These are phyloP conservation scores for Anser brachyrhynchus DNA, from an alignment of 2,113 vertebrate species.

Conservation along the genomic window DNA sequence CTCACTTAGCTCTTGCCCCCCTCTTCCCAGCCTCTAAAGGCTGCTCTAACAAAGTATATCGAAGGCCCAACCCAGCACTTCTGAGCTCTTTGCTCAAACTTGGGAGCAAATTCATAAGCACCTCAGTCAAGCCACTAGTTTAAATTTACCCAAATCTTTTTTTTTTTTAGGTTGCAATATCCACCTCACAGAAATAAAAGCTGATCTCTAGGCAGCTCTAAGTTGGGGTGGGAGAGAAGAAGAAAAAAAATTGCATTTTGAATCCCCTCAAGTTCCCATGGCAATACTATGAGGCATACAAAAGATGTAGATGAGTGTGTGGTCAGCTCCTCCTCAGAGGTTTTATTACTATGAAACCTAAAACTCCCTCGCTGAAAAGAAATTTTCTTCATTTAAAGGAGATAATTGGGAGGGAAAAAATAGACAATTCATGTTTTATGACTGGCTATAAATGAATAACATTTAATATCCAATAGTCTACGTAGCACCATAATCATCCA, in stretches of 20 bases:
- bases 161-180: background rate
- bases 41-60: background rate
- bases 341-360: constrained; percentile 63
- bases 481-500: background rate
- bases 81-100: background rate
- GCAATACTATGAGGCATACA: background rate
- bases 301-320: background rate
- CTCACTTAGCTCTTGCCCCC: background rate
- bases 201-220: background rate
- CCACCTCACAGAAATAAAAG: background rate
- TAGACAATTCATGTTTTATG: constrained; percentile 5
- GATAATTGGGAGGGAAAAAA: constrained; percentile 28
- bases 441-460: constrained; percentile 2
- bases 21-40: background rate
- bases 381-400: constrained; percentile 30
- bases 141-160: background rate
- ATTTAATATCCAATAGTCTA: background rate
- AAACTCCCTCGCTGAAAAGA: constrained; percentile 16
- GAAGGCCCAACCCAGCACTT: background rate
- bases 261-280: constrained; percentile 19
- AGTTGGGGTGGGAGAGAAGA: background rate
- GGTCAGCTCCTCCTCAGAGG: background rate
- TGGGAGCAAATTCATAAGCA: background rate
- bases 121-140: background rate
- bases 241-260: background rate